Base-by-base conservation (phyloP, 2,113 vertebrate species). In the Arizona elegans region DNA sequence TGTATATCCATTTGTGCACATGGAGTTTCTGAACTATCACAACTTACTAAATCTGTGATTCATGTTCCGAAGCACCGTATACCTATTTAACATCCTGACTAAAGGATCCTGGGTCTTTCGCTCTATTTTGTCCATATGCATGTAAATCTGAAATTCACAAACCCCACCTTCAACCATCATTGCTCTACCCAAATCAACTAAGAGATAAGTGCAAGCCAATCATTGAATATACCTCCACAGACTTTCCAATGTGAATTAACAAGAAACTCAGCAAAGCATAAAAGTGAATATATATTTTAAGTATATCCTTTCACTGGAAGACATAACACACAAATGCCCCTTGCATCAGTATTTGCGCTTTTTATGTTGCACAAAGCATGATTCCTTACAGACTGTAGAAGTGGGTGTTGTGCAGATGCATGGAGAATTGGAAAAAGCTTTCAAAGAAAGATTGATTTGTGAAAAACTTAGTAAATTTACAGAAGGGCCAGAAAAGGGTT, bases 1-100 rank as follows among this genome's bases (percentile, higher is more conserved):
- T 90, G 94, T 12, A 85, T 89, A 92, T 88, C n/a, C 85, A 29
- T 33, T 54, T 90, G 86, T 38, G 88, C 65, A 70, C 38, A 91
- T 47, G 94, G 92, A 81, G 15, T 19, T 75, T 75, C 13, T 75
- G 70, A 75, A 75, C 17, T 33, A 75, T 75, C n/a, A 75, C n/a
- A 75, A 38, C n/a, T n/a, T 70, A 19, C 17, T 33, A 75, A 33
- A 75, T 17, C 70, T 75, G n/a, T 33, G 7, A 8, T 75, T 75
- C n/a, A 75, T 33, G 70, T 17, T n/a, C 70, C 70, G 33, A 75
- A 75, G 33, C 6, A 33, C 13, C n/a, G 17, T 75, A 33, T 33
- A 75, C 70, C 17, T 33, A 19, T 75, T 75, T 38, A 33, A 38
- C 5, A 33, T 38, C n/a, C 70, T 38, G 15, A 17, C 15, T 33